Conservation (phyloP, 2,888 invertebrate species). For the Drosophila anceps region DNA sequence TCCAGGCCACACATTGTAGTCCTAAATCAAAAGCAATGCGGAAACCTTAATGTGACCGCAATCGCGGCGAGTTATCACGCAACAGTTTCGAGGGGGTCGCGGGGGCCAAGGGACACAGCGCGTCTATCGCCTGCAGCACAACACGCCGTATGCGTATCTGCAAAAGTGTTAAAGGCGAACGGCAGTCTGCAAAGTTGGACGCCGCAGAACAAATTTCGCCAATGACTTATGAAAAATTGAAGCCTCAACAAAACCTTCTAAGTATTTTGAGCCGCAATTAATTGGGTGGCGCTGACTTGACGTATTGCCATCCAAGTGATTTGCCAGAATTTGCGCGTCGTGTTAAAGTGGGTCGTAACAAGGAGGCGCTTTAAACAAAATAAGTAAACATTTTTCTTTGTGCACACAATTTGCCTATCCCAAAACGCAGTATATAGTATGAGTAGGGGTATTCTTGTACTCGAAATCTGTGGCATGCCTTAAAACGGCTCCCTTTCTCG, state of each 20-base stretch:
- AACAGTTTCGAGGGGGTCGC: not conserved
- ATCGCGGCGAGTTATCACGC: slow-evolving; percentile 74
- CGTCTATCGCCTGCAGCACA: slow-evolving; percentile 28
- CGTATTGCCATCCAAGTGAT: slow-evolving; percentile 34
- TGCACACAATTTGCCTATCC: slow-evolving; percentile 26
- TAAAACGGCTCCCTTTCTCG: slow-evolving; percentile 5
- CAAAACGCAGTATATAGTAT: not conserved
- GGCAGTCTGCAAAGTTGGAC: slow-evolving; percentile 44
- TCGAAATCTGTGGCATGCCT: slow-evolving; percentile 23
- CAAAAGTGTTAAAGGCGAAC: slow-evolving; percentile 17
- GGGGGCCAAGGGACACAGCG: not conserved
- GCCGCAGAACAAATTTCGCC: slow-evolving; percentile 35
- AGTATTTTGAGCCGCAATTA: slow-evolving; percentile 47
- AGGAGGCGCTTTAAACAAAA: slow-evolving; percentile 26
- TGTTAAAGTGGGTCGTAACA: slow-evolving; percentile 27
- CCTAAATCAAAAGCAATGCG: slow-evolving; percentile 74
- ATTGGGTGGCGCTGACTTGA: slow-evolving; percentile 49
- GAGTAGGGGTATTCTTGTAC: slow-evolving; percentile 5
- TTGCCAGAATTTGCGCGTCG: slow-evolving; percentile 5
- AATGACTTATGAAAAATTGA: slow-evolving; percentile 42
- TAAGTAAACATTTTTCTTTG: slow-evolving; percentile 25
- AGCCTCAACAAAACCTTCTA: slow-evolving; percentile 22
- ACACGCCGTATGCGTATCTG: slow-evolving; percentile 54
- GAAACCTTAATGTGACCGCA: slow-evolving; percentile 72
- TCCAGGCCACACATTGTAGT: slow-evolving; percentile 65